Conservation (phyloP, 1,140 invertebrate genomes). For the Eurosta solidaginis region DNA sequence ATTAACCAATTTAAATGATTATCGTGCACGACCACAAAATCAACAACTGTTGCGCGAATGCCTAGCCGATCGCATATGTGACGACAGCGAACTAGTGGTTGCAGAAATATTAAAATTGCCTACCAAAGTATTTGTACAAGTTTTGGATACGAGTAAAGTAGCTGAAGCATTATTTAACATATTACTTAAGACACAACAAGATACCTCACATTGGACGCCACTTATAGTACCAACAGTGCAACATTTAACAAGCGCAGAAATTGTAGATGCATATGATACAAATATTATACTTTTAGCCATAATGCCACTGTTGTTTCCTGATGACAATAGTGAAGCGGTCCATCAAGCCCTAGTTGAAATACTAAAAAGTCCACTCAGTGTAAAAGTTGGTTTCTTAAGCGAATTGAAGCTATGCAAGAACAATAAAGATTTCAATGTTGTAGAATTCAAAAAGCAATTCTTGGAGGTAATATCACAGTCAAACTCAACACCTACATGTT, state of each 20-base stretch:
- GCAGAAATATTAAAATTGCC: conserved; percentile 61
- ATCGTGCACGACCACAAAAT: conserved; percentile 52
- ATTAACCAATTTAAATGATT: conserved; percentile 59
- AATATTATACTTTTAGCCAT: conserved; percentile 50
- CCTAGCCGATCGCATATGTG: conserved; percentile 64
- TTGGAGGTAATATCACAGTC: conserved; percentile 45
- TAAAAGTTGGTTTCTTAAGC: conserved; percentile 40
- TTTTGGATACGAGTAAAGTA: conserved; percentile 55
- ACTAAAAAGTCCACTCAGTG: conserved; percentile 42
- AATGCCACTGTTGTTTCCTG: conserved; percentile 50
- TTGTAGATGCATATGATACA: conserved; percentile 42
- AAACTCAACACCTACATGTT: conserved; percentile 24
- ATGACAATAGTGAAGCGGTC: conserved; percentile 27
- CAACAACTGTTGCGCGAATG: conserved; percentile 64
- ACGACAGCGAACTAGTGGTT: conserved; percentile 65
- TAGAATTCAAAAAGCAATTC: conserved; percentile 46
- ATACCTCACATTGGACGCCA: conserved; percentile 54
- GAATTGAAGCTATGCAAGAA: conserved; percentile 35
- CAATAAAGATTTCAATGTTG: conserved; percentile 34
- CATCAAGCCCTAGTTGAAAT: conserved; percentile 38
- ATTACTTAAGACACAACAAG: conserved; percentile 43
- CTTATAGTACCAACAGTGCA: conserved; percentile 57
- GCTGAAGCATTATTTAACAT: conserved; percentile 48
- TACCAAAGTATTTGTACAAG: conserved; percentile 55
- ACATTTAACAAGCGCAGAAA: conserved; percentile 46